Evolutionary conservation across 2,113 vertebrate species (phyloP).

Genomic region (Vombatus ursinus): DNA sequence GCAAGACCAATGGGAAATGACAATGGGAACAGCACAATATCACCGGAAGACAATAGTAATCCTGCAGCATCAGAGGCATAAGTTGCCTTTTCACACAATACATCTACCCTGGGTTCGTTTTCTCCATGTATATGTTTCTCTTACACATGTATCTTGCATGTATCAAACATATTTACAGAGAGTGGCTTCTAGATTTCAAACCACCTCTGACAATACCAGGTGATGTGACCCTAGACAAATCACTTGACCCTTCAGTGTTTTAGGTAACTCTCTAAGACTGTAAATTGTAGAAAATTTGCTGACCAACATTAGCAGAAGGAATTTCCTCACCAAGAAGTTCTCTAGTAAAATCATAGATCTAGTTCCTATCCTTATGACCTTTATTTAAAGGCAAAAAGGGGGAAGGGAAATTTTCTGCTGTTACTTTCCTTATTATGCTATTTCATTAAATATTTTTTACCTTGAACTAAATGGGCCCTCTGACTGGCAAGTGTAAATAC

Average conservation of each 20-base stretch:
- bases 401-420: not conserved
- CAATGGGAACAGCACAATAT: not conserved
- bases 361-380: not conserved
- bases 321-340: not conserved
- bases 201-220: not conserved
- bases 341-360: not conserved
- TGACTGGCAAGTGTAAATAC: not conserved
- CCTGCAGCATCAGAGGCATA: not conserved
- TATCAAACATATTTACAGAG: not conserved
- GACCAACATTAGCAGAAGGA: not conserved
- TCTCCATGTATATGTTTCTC: not conserved
- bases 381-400: not conserved
- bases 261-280: not conserved
- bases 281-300: not conserved
- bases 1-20: not conserved
- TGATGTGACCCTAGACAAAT: not conserved
- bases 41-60: not conserved
- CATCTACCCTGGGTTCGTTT: not conserved
- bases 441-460: not conserved
- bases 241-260: not conserved
- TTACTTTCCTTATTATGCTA: not conserved
- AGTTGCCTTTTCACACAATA: not conserved
- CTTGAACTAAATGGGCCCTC: not conserved
- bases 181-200: not conserved
- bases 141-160: not conserved